phyloP scores from a whole-genome alignment of 2,797 vertebrate genomes.

The Sylvilagus floridanus region DNA sequence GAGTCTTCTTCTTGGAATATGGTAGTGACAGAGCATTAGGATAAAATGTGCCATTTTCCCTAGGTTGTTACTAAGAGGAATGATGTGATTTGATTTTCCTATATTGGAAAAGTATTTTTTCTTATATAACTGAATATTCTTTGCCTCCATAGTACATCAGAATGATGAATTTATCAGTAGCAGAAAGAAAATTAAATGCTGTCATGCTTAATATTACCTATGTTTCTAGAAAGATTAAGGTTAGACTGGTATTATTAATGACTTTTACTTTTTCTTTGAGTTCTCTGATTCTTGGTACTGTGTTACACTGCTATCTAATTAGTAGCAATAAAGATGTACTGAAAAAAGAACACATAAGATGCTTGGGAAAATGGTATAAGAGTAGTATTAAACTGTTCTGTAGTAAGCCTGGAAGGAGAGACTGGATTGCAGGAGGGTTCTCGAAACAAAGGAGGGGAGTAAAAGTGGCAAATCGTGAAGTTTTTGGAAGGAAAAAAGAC shows the following conservation, averaged over 20 bases:
- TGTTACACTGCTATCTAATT: background rate
- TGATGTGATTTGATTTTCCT: constrained; percentile 25
- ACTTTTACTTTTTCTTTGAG: background rate
- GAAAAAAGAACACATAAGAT: background rate
- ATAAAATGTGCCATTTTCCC: background rate
- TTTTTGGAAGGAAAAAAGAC: background rate
- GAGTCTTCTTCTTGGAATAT: background rate
- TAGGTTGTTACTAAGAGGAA: background rate
- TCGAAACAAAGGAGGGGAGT: background rate
- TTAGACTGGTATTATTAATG: background rate
- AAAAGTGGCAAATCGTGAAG: background rate
- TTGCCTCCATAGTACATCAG: background rate
- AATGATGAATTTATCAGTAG: background rate
- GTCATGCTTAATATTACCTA: background rate
- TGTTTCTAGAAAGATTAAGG: background rate
- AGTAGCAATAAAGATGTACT: background rate
- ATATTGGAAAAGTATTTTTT: background rate
- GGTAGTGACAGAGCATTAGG: background rate
- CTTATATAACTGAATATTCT: background rate
- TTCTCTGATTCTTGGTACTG: background rate
- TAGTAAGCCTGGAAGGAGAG: background rate
- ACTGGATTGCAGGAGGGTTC: background rate
- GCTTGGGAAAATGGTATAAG: background rate
- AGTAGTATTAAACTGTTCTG: background rate
- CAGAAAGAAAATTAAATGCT: background rate